A percentile compares a stretch with the other conserved stretches of the same genome.
These are phyloP conservation scores for Calliopsis andreniformis DNA, from an alignment of 1,140 invertebrate genomes.

Conservation along the genomic window DNA sequence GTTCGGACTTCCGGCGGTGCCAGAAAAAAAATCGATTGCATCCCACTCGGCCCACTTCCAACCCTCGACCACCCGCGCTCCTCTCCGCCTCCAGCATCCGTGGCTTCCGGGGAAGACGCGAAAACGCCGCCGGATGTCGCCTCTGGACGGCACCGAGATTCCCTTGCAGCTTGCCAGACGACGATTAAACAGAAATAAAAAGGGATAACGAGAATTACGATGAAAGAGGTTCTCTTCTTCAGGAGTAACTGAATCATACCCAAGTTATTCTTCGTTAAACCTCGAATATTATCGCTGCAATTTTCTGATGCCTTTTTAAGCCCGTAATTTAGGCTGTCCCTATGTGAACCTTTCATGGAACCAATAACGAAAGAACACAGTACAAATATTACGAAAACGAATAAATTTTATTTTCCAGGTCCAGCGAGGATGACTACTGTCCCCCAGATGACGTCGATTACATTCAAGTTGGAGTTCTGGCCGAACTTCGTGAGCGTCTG, in stretches of 20 bases:
- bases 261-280: background rate
- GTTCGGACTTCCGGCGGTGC: conserved; percentile 53
- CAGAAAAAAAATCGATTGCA: conserved; percentile 72
- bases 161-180: conserved; percentile 54
- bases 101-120: conserved; percentile 58
- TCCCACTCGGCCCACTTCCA: conserved; percentile 61
- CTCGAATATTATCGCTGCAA: too few relatives aligned
- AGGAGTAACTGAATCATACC: background rate
- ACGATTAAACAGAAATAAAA: conserved; percentile 56
- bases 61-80: conserved; percentile 46
- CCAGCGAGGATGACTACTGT: conserved; percentile 94
- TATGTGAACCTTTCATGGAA: too few relatives aligned
- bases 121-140: conserved; percentile 72
- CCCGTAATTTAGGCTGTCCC: too few relatives aligned
- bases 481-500: conserved; percentile 75
- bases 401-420: conserved; percentile 76
- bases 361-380: too few relatives aligned
- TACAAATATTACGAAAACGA: too few relatives aligned
- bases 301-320: background rate
- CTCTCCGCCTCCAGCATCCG: conserved; percentile 41
- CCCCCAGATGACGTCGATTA: conserved; percentile 88
- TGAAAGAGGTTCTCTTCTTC: background rate
- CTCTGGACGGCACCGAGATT: conserved; percentile 62
- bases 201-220: conserved; percentile 22
- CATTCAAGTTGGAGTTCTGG: conserved; percentile 86